Base-by-base conservation (phyloP, 2,888 invertebrate species). In the Dryobota labecula region DNA sequence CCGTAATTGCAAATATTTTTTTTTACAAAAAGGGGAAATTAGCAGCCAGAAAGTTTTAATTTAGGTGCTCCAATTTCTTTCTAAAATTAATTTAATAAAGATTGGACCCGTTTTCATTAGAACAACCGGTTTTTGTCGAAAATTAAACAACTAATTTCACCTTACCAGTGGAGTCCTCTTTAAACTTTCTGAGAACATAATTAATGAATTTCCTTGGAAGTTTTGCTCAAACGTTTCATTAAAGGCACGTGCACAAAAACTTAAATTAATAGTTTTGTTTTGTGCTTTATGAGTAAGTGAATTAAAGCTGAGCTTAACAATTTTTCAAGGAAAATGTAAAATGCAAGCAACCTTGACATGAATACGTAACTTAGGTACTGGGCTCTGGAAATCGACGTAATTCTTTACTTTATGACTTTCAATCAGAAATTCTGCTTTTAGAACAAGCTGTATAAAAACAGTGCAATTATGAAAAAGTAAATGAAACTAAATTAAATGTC, bases 141-240 rank as follows among this genome's bases (percentile, higher is more conserved):
- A 80, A 82, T 82, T 64, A 64, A 70, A 75, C 43, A 73, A 73
- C 78, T 71, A 82, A 78, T 80, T 78, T 69, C 60, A 69, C 49
- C 58, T 64, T 70, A 67, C 57, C 77, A 77, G 74, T 60, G 61
- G 64, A 73, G 68, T 83, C 74, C 75, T 67, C 71, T 77, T 65
- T 61, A 75, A 85, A 75, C 70, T 80, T 80, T 84, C 85, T 70
- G 64, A 67, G 70, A 70, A 77, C 63, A 72, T 80, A 80, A 77
- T 83, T 83, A 84, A 84, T 83, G 75, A 83, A 80, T 84, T 83
- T 83, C 71, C 77, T 83, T 75, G 75, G 54, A 83, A 84, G 71
- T 69, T 79, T 65, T 70, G 64, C 71, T 78, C 72, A 58, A 80
- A 80, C 54, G 80, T 83, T 84, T 82, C 79, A 69, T 83, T 76